Conservation (phyloP, 2,888 invertebrate species). For the Andrena bucephala region DNA sequence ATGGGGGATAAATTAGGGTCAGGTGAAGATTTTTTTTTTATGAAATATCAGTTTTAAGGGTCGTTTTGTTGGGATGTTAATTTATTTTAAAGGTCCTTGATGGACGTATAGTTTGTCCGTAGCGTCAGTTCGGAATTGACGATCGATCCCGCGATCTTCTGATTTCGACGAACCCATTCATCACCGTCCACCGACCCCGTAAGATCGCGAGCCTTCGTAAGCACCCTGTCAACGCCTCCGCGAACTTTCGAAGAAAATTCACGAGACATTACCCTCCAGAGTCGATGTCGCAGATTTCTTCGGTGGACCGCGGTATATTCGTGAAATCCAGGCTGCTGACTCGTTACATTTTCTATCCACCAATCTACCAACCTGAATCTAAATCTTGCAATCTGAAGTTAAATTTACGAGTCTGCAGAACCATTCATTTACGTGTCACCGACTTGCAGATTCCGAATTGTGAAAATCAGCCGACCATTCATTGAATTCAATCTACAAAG, state of each 20-base stretch:
- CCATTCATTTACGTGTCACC: background rate
- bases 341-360: constrained; percentile 14
- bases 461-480: background rate
- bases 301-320: background rate
- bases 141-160: background rate
- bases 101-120: no score
- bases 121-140: background rate
- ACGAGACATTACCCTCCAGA: background rate
- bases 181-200: constrained; percentile 4
- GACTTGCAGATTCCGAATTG: background rate
- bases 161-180: background rate
- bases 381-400: constrained; percentile 3
- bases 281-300: background rate
- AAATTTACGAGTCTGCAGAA: background rate
- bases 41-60: no score
- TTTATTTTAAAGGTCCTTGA: background rate
- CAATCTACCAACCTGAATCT: background rate
- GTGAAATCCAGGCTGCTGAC: background rate
- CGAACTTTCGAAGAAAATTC: constrained; percentile 28
- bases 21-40: no score
- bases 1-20: no score
- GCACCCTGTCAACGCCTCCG: constrained; percentile 12
- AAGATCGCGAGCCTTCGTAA: background rate
- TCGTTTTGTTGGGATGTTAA: no score
- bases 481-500: no score